Evolutionary conservation across 2,797 vertebrate species (phyloP).

Genomic region (Halcyon badia): DNA sequence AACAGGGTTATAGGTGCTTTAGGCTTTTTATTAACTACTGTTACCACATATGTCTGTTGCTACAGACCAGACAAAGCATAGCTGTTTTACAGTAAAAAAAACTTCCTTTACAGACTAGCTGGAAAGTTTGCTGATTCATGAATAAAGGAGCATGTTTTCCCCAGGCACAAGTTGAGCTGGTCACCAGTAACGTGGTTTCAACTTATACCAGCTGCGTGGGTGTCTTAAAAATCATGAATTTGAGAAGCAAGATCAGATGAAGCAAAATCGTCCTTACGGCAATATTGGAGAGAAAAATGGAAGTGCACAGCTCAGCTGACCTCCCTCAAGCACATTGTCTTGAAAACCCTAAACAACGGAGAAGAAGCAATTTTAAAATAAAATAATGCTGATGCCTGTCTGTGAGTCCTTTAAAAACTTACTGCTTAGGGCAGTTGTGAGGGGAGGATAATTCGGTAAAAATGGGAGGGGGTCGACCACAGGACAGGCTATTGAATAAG

Average conservation of each 20-base stretch:
- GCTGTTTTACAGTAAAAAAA: neutral
- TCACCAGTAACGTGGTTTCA: neutral
- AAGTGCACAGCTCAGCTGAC: neutral
- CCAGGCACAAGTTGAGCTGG: neutral
- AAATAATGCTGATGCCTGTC: neutral
- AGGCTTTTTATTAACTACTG: neutral
- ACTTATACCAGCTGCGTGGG: neutral
- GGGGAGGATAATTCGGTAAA: neutral
- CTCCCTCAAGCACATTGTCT: neutral
- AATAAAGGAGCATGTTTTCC: neutral
- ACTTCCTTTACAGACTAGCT: neutral
- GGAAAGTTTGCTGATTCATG: neutral
- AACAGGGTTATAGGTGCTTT: neutral
- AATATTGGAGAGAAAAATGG: neutral
- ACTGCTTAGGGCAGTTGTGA: neutral
- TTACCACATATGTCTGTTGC: fast-evolving
- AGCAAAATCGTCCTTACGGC: neutral
- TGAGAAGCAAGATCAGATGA: neutral
- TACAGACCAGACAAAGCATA: neutral
- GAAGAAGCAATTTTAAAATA: neutral
- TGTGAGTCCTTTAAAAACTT: neutral
- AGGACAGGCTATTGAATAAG: neutral
- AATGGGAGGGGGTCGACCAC: fast-evolving
- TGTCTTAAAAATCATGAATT: neutral
- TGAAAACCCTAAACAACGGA: neutral